Evolutionary conservation across 2,113 vertebrate species (phyloP), one percentile per base, ranked within the genome.

Genomic region (Chunga burmeisteri): DNA sequence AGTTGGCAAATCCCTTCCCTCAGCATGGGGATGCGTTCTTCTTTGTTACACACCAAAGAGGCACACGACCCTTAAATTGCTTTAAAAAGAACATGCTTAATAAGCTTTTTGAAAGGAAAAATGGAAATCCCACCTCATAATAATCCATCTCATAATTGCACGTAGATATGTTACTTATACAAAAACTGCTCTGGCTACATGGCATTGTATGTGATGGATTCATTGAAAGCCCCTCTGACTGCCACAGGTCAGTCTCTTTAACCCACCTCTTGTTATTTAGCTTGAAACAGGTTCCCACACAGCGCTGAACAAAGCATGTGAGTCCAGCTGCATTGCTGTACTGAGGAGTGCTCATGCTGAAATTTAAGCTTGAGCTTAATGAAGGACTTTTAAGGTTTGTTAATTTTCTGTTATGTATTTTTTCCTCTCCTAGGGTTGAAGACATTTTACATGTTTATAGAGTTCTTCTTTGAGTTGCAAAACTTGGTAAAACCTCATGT

Each of bases 1-100:
- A 85, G 58, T 25, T 93, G 91, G 81, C 89, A 94, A 93, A 91
- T 81, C 65, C 52, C 56, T 88, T 88, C n/a, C 56, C 65, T 86
- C 72, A 58, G 70, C 53, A 49, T 42, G 10, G 27, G 46, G 66
- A 65, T n/a, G 23, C 49, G 50, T 77, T 82, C 36, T 47, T 88
- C 84, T 86, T 68, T 93, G 91, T 92, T 50, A 75, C 8, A 29
- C 49, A 61, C 46, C 62, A 53, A 71, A 93, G 44, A 87, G 44
- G 40, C 66, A 90, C 25, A 44, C 8, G 86, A 17, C 22, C 21
- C 58, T 82, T 87, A 34, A 9, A 70, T 68, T 72, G 79, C 40
- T 79, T 66, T 53, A 34, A 70, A 63, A 75, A 58, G 19, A 59
- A 17, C 61, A 50, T 50, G 44, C 42, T 71, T 71, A 38, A 29